Evolutionary conservation across 1,140 invertebrate genomes (phyloP), one percentile per base, ranked within the genome.

Genomic region (Drosophila neocordata): DNA sequence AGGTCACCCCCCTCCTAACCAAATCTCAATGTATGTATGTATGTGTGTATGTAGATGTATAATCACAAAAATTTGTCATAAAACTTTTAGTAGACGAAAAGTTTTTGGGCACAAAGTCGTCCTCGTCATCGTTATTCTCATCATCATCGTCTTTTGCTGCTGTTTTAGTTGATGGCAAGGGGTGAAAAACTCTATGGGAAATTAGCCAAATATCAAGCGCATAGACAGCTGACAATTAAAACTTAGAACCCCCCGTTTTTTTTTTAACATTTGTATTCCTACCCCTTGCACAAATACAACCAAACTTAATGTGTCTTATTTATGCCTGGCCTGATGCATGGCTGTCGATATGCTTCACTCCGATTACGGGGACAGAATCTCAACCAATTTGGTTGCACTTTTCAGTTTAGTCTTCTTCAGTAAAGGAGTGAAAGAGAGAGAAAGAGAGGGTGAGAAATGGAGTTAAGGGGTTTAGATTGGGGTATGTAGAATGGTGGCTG

Each of bases 21-120:
- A 31, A 31, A 31, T 48, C 15, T 48, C 41, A 20, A 20, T 48
- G 13, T 15, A 8, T n/a, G n/a, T n/a, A n/a, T n/a, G n/a, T n/a
- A n/a, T n/a, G n/a, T n/a, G n/a, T n/a, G n/a, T n/a, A n/a, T n/a
- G n/a, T n/a, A n/a, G 34, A 37, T 66, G 81, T 77, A 85, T 84
- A 80, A 84, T 79, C 81, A 70, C 68, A 73, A 76, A 75, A 88
- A 87, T 87, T 88, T 87, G 79, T 88, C 79, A 88, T 83, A 63
- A 79, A 88, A 87, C 71, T 87, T 31, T 88, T 78, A 71, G 65
- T 71, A 88, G 75, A 79, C 79, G 65, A 72, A 76, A 87, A 79
- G 60, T 72, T 80, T 77, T 57, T 56, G 67, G 65, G 66, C 67
- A 77, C 66, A 77, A 77, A 77, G 73, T 59, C 67, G 62, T 53